These are phyloP conservation scores for Keiferia lycopersicella DNA, from an alignment of 2,888 invertebrate species.

Conservation along the genomic window DNA sequence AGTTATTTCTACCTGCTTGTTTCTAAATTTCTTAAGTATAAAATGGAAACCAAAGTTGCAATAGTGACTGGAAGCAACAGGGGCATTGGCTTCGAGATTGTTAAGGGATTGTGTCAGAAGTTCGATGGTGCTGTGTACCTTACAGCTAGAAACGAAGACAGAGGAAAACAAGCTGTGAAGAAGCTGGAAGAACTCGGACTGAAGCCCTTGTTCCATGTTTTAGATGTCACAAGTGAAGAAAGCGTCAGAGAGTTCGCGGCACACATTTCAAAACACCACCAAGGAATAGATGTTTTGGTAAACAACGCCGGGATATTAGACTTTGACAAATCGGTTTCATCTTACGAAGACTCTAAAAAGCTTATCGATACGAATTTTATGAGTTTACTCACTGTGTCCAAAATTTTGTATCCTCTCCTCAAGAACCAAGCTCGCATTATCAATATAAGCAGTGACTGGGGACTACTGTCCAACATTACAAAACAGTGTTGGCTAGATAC, in stretches of 20 bases:
- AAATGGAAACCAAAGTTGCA: constrained; percentile 79
- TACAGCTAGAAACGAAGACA: constrained; percentile 84
- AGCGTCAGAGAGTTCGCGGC: constrained; percentile 83
- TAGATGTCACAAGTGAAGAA: constrained; percentile 84
- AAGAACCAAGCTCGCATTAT: constrained; percentile 86
- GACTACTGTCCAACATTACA: constrained; percentile 73
- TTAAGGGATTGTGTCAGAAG: constrained; percentile 82
- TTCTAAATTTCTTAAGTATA: constrained; percentile 63
- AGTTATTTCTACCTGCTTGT: constrained; percentile 57
- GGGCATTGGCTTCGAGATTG: constrained; percentile 75
- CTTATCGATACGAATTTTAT: constrained; percentile 88
- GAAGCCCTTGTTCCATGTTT: constrained; percentile 83
- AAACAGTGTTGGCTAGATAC: constrained; percentile 73
- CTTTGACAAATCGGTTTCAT: constrained; percentile 83
- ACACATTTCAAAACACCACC: constrained; percentile 82
- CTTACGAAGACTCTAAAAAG: constrained; percentile 85
- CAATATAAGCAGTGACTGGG: constrained; percentile 85
- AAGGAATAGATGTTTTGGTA: constrained; percentile 87
- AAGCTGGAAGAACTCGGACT: constrained; percentile 81
- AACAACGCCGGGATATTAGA: constrained; percentile 90
- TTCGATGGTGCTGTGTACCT: constrained; percentile 87
- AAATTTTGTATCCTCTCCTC: constrained; percentile 86
- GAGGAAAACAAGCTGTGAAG: constrained; percentile 83
- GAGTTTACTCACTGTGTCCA: constrained; percentile 83
- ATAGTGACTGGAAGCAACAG: constrained; percentile 74